Evolutionary conservation across 2,888 invertebrate genomes (phyloP).

Genomic region (Nymphalis urticae): DNA sequence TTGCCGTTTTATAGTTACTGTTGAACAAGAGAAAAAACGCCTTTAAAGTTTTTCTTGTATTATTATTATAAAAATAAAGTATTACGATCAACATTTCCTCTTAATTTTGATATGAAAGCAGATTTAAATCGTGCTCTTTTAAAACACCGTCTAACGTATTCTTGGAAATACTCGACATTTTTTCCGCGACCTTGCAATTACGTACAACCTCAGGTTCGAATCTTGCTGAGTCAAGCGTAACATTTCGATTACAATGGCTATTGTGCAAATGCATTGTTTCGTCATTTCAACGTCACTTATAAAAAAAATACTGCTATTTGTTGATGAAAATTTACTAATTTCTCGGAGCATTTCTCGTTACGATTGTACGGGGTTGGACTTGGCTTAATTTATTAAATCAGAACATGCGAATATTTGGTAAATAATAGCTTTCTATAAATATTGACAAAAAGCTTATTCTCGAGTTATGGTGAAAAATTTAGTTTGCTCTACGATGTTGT

Average conservation of each 20-base stretch:
- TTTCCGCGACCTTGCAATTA: conserved; percentile 32
- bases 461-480: too few species aligned
- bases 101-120: neutral
- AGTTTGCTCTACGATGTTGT: too few species aligned
- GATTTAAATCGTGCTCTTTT: neutral
- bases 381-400: too few species aligned
- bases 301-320: conserved; percentile 14
- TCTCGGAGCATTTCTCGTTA: neutral
- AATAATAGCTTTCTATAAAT: too few species aligned
- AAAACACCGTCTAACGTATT: neutral
- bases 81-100: neutral
- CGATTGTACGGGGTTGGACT: neutral
- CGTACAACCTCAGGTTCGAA: conserved; percentile 28
- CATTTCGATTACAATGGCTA: conserved; percentile 53
- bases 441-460: too few species aligned
- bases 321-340: neutral
- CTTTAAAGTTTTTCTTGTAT: neutral
- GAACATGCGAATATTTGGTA: too few species aligned
- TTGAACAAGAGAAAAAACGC: neutral
- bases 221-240: conserved; percentile 35
- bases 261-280: conserved; percentile 52
- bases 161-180: conserved; percentile 12
- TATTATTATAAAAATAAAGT: neutral
- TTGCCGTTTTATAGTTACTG: neutral
- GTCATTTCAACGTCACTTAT: conserved; percentile 28